phyloP scores from a whole-genome alignment of 2,797 vertebrate genomes.

The Emys orbicularis region DNA sequence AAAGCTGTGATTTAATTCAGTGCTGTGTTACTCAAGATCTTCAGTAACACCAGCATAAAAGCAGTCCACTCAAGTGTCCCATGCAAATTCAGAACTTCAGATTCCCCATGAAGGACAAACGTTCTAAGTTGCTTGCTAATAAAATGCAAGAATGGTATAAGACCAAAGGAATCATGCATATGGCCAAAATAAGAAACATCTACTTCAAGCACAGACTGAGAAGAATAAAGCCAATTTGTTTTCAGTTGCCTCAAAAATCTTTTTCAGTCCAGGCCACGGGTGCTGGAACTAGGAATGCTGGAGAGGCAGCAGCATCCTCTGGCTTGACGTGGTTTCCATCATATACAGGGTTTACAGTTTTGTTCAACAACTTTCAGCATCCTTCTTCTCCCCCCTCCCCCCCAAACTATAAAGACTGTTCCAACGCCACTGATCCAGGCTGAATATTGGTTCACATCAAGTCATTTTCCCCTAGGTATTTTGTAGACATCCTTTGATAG shows the following conservation, averaged over 20 bases:
- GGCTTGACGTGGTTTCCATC: too few species aligned
- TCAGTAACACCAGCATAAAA: not conserved
- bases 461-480: not conserved
- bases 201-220: not conserved
- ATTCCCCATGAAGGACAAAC: not conserved
- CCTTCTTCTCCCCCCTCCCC: too few species aligned
- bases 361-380: too few species aligned
- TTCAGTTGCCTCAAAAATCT: not conserved
- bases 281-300: too few species aligned
- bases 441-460: not conserved
- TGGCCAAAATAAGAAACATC: not conserved
- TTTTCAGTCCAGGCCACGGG: not conserved
- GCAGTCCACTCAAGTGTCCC: not conserved
- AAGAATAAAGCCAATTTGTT: not conserved
- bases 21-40: not conserved
- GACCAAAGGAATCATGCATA: not conserved
- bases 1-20: not conserved
- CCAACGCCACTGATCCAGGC: too few species aligned
- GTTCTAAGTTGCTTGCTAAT: not conserved
- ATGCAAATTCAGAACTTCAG: not conserved
- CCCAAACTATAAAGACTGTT: too few species aligned
- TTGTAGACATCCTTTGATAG: not conserved
- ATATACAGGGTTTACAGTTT: too few species aligned
- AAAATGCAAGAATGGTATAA: not conserved
- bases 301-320: too few species aligned